Base-by-base conservation (phyloP, 2,888 invertebrate species). In the Drosophila atroscutellata region DNA sequence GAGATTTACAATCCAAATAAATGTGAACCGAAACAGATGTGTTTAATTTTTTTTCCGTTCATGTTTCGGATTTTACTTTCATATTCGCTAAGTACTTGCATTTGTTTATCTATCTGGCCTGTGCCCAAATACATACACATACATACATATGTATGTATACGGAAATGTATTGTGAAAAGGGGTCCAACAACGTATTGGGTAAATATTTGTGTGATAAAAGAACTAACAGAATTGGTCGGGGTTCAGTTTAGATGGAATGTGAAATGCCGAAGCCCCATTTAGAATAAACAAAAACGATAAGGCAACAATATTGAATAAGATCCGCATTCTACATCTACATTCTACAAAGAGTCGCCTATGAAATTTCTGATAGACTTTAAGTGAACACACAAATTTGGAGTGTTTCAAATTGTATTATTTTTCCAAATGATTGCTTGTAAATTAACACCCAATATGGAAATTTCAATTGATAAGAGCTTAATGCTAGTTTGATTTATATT, bases 151-250 rank as follows among this genome's bases (percentile, higher is more conserved):
- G 13, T 9, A 6, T 26, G 13, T 8, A 32, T 13, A 9, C 2
- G n/a, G 9, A 42, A 42, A 36, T 54, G 3, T 54, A 28, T 39
- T 63, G 24, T 64, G 36, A 65, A 67, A 55, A 49, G 45, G 28
- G 37, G 45, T 28, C 28, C 30, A 50, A 71, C 30, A 50, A 71
- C 55, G 71, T 55, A 59, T 69, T 69, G 50, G 6, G 32, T 28
- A 71, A 70, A 61, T 71, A 61, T 71, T 71, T 56, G 49, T 60
- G 45, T 51, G 70, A 70, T 70, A 70, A 70, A 70, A 68, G 51
- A 68, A 68, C 37, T 42, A 45, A 58, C 15, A 51, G n/a, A 51
- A 67, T 52, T 52, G 39, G 32, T 42, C 15, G 20, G 15, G 4
- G 37, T 49, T 49, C 26, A 5, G 18, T 37, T 58, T 52, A 18